These are phyloP conservation scores for Tenthredo distinguenda DNA, from an alignment of 2,888 invertebrate species.

Conservation along the genomic window DNA sequence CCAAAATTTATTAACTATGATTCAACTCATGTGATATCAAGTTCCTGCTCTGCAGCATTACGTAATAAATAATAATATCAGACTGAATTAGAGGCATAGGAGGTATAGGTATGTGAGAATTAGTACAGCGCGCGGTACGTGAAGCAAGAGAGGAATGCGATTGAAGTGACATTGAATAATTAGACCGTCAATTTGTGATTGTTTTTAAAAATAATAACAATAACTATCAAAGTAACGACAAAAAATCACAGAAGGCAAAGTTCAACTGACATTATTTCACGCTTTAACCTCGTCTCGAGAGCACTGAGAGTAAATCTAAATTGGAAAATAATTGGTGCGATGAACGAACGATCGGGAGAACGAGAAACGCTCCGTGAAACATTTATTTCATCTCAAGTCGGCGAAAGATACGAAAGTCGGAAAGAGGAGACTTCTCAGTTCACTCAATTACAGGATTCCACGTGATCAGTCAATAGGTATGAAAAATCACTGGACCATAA, in stretches of 20 bases:
- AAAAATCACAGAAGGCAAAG: conserved; percentile 19
- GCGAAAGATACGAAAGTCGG: neutral
- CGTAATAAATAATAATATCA: neutral
- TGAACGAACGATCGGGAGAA: neutral
- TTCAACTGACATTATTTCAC: conserved; percentile 26
- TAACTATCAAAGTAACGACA: neutral
- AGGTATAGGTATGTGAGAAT: neutral
- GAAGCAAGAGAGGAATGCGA: conserved; percentile 2
- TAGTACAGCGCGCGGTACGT: neutral
- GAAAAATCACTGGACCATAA: conserved; percentile 18
- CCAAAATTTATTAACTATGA: neutral
- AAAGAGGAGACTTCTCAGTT: neutral
- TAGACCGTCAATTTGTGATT: neutral
- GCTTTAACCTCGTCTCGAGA: conserved; percentile 1
- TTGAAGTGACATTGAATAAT: conserved; percentile 48
- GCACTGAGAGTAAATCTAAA: neutral
- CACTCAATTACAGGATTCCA: conserved; percentile 13
- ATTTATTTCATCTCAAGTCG: neutral
- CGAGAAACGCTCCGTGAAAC: neutral
- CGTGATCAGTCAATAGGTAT: conserved; percentile 21
- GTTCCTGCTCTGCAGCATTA: neutral
- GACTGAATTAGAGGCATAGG: neutral
- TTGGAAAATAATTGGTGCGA: neutral
- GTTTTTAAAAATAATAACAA: neutral
- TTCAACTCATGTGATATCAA: neutral